Evolutionary conservation across 2,113 vertebrate genomes (phyloP).

Genomic region (Lepisosteus osseus): DNA sequence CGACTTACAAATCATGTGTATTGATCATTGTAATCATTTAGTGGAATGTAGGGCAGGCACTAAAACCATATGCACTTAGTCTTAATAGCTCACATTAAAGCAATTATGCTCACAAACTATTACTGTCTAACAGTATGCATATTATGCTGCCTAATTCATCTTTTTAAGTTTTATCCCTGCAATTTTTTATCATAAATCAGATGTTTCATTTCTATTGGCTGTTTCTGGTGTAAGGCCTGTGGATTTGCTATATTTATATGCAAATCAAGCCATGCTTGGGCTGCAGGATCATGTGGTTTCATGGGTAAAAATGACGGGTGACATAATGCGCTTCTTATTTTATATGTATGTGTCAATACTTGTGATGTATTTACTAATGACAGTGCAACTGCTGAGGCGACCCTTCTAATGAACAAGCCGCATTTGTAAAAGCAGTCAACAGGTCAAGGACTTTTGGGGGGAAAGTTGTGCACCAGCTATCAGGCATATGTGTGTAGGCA

Average conservation of each 20-base stretch:
- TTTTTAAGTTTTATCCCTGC: slow-evolving; percentile 61
- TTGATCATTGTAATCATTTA: slow-evolving; percentile 82
- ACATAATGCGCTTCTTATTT: slow-evolving; percentile 63
- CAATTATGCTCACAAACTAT: slow-evolving; percentile 84
- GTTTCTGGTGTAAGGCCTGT: slow-evolving; percentile 57
- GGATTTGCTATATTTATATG: slow-evolving; percentile 60
- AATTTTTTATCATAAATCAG: slow-evolving; percentile 69
- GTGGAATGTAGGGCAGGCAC: slow-evolving; percentile 80
- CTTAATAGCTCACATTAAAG: slow-evolving; percentile 92
- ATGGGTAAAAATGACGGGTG: slow-evolving; percentile 52
- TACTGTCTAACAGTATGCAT: slow-evolving; percentile 68
- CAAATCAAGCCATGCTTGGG: slow-evolving; percentile 38
- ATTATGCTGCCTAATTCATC: slow-evolving; percentile 58
- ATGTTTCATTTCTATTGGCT: slow-evolving; percentile 58
- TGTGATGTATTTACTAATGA: slow-evolving; percentile 70
- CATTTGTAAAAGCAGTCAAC: slow-evolving; percentile 63
- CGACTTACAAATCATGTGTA: slow-evolving; percentile 88
- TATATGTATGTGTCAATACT: slow-evolving; percentile 67
- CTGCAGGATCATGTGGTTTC: slow-evolving; percentile 43
- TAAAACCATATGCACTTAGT: slow-evolving; percentile 91
- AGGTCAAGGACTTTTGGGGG: slow-evolving; percentile 68
- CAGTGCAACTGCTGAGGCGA: slow-evolving; percentile 55
- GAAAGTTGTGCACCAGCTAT: slow-evolving; percentile 41
- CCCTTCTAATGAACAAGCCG: slow-evolving; percentile 68
- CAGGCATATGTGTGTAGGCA: slow-evolving; percentile 33